Base-by-base conservation (phyloP, 1,140 invertebrate genomes). In the Calephelis virginiensis region DNA sequence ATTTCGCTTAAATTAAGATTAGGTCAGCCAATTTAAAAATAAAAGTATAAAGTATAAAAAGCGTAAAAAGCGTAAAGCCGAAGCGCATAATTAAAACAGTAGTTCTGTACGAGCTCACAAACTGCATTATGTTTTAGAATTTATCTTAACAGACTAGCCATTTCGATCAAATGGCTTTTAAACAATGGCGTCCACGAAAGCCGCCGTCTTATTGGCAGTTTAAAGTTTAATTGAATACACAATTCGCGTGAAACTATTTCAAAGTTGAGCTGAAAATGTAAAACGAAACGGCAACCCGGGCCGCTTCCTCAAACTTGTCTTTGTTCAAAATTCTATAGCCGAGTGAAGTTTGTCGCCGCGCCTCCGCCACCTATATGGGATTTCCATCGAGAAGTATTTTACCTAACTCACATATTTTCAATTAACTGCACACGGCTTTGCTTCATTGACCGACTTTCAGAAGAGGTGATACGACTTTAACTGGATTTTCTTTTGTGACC, bases 251-350 rank as follows among this genome's bases (percentile, higher is more conserved):
- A 72, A 81, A 84, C 82, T 80, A 79, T 87, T 85, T 83, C 76
- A 75, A 73, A 73, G 66, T 71, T 71, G 60, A 53, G 56, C 67
- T 66, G 64, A 67, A 67, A 67, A 73, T 69, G 71, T 67, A 71
- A 71, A 71, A 69, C 65, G 64, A 50, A 50, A 63, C 65, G 65
- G 69, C 63, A 66, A 68, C 64, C 71, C 72, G 40, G 53, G 67
- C 67, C 67, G 75, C 79, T 82, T 83, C 80, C 79, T 59, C 53
- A 59, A 59, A 85, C 76, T 83, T 83, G 77, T 76, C 81, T 82
- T 76, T 86, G 83, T 82, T 82, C 79, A 77, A 81, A 80, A 80
- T 83, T 87, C 75, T 80, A 84, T 84, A 80, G 81, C 76, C 79
- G 77, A 73, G 74, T 5, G 8, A 83, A 83, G 75, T 84, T 83